These are phyloP conservation scores for Helostoma temminkii DNA, from an alignment of 2,797 vertebrate genomes.

Conservation along the genomic window DNA sequence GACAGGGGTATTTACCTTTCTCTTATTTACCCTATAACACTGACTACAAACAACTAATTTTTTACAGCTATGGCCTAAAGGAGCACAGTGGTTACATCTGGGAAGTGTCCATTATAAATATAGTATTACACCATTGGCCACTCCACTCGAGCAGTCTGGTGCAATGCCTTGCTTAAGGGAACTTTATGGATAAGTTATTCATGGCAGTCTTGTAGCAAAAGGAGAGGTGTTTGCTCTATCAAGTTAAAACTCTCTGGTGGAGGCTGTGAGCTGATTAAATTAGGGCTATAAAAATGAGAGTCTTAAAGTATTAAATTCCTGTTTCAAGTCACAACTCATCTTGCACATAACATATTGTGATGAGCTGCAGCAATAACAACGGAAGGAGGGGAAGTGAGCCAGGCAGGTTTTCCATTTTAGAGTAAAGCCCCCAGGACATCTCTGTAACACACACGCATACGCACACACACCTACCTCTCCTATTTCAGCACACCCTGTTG, in stretches of 20 bases:
- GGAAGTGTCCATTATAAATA: conserved; percentile 58
- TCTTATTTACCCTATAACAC: conserved; percentile 29
- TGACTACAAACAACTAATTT: conserved; percentile 41
- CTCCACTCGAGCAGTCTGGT: conserved; percentile 27
- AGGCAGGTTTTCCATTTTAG: conserved; percentile 75
- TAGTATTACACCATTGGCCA: conserved; percentile 37
- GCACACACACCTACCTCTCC: conserved; percentile 37
- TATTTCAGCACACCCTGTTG: conserved; percentile 71
- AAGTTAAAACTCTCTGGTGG: conserved; percentile 58
- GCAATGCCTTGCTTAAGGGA: conserved; percentile 64
- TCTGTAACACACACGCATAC: conserved; percentile 49
- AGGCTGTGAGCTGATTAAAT: conserved; percentile 72
- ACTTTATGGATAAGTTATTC: conserved; percentile 55
- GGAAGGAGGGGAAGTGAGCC: conserved; percentile 61
- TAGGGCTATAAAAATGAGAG: conserved; percentile 70
- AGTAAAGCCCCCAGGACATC: conserved; percentile 74
- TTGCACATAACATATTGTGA: conserved; percentile 71
- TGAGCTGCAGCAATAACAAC: conserved; percentile 73
- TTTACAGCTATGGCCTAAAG: conserved; percentile 12
- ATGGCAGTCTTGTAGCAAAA: conserved; percentile 47
- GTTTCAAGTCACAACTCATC: conserved; percentile 79
- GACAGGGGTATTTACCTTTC: conserved; percentile 31
- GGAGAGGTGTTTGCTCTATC: conserved; percentile 58
- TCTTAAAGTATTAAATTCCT: conserved; percentile 76
- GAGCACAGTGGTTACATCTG: conserved; percentile 27